Base-by-base conservation (phyloP, 1,140 invertebrate genomes). In the Cephus cinctus region DNA sequence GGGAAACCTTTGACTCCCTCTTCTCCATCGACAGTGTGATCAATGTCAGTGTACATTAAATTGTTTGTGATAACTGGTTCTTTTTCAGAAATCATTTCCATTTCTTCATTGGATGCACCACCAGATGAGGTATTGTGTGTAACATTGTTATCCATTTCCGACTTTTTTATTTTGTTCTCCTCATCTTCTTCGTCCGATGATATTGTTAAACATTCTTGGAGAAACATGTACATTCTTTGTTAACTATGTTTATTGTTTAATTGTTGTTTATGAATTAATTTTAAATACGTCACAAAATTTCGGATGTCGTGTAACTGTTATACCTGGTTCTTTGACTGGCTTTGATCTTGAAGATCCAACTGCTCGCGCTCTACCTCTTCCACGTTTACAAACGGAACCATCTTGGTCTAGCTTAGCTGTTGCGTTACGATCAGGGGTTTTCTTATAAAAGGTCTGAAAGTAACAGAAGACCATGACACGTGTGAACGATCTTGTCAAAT, bases 61-160 rank as follows among this genome's bases (percentile, higher is more conserved):
- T 65, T 73, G 38, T 71, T 72, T 4, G 76, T 77, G 27, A 79
- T 76, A n/a, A 78, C 54, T 35, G 78, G 78, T 58, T 80, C 79
- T 52, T 81, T 81, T 38, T 74, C 65, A n/a, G 71, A 54, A 43
- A 76, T 74, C 2, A 57, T 63, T 0, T 64, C 57, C 5, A 47
- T 36, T 30, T 65, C 57, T n/a, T 76, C 67, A 4, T 9, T 43
- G 8, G n/a, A 11, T 35, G 16, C 49, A 50, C 61, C 58, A 18
- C 64, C 60, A 35, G 23, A 38, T 46, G n/a, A n/a, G n/a, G n/a
- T 54, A 40, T 35, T 54, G 23, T 25, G 20, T 12, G 30, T 16
- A 31, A 32, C 56, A 47, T 51, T 57, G 23, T 25, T 40, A 11
- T 25, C 48, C 5, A 31, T 43, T 35, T 51, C 35, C 47, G 43